These are phyloP conservation scores for Tichodroma muraria DNA, from an alignment of 2,113 vertebrate species.

Conservation along the genomic window DNA sequence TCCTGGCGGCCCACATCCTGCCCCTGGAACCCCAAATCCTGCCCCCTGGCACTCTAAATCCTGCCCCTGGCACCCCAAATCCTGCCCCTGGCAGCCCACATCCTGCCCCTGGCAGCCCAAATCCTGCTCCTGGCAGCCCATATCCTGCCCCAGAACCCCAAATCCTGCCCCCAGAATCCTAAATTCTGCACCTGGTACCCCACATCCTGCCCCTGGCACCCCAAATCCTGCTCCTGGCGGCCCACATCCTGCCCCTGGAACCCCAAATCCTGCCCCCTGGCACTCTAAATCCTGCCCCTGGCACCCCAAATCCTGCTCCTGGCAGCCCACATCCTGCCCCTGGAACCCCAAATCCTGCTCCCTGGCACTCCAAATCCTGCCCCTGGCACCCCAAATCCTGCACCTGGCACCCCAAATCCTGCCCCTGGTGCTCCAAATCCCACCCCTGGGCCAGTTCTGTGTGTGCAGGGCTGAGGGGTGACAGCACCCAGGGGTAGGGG, in stretches of 20 bases:
- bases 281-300: too few relatives aligned
- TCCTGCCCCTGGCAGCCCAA: background rate
- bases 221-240: too few relatives aligned
- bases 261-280: too few relatives aligned
- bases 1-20: too few relatives aligned
- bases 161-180: background rate
- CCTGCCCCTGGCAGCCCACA: background rate
- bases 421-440: background rate
- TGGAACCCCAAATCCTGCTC: background rate
- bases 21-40: background rate
- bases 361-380: background rate
- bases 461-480: background rate
- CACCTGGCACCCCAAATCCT: accelerated
- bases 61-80: background rate
- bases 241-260: too few relatives aligned
- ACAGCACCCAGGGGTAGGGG: too few relatives aligned
- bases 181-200: too few relatives aligned
- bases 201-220: background rate
- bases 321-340: too few relatives aligned
- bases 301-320: background rate
- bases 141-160: accelerated
- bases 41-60: background rate
- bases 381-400: background rate
- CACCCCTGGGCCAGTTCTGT: accelerated
- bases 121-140: background rate